Base-by-base conservation (phyloP, 2,797 vertebrate species). In the Echeneis naucrates region DNA sequence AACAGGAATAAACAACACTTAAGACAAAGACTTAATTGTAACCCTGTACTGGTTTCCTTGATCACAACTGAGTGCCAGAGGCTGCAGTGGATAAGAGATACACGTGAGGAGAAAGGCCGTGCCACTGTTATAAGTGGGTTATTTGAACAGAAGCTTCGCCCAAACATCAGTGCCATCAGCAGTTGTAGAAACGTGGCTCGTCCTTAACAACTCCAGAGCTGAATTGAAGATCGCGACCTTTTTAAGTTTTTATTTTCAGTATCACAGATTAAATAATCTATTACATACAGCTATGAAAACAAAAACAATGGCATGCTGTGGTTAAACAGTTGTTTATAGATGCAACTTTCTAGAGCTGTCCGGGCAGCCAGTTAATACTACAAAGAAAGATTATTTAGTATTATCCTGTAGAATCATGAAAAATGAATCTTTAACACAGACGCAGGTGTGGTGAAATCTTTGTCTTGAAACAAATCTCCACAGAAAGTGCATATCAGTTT, bases 401-500 rank as follows among this genome's bases (percentile, higher is more conserved):
- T 33, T 21, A n/a, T 45, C 13, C 42, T 50, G 6, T 50, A 7
- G 23, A 14, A 14, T 50, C 12, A 17, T 26, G 37, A 27, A 19
- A 40, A 10, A 45, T n/a, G 19, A n/a, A 2, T 32, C 26, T 13
- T 9, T 23, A 8, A 8, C 8, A 33, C 6, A 13, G 8, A 1
- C 13, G 11, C 23, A 35, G 21, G 12, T 9, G 33, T 4, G 32
- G n/a, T 4, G 19, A 13, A 48, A 1, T 40, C 23, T 16, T 59
- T 16, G 54, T 17, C 52, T 65, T 42, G 40, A 64, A 53, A 40
- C 40, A 54, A 45, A 37, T 8, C 57, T 33, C 27, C 53, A n/a
- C 50, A 52, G 2, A 32, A 45, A 62, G 40, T 62, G 48, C 52
- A 47, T 0, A 67, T 72, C 21, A 59, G 63, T 59, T 64, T 68